Base-by-base conservation (phyloP, 2,113 vertebrate species). In the Lanius collurio region DNA sequence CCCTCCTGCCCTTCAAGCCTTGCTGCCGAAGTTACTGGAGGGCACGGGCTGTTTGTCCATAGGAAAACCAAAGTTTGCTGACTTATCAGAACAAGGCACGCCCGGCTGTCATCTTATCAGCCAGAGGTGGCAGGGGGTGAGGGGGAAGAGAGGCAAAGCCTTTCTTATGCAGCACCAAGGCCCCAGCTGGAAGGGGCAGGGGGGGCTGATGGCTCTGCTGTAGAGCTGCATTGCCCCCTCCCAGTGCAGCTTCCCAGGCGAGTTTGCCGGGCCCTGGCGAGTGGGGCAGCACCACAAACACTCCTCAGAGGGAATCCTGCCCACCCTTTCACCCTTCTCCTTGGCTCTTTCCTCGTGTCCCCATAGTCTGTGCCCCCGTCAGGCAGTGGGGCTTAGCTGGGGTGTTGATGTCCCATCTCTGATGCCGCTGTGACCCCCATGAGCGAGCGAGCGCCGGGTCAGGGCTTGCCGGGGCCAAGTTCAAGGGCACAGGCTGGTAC, bases 401-500 rank as follows among this genome's bases (percentile, higher is more conserved):
- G 94, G 96, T 90, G 96, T 96, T 98, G 98, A 97, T 98, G 95
- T 96, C 95, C 97, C 62, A 17, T 97, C 97, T 97, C 96, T 77
- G 97, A 91, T 89, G 96, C 93, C 19, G 70, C 95, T 18, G 33
- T 97, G 97, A 97, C 96, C 91, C 18, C 91, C 75, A 27, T 85
- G 94, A 97, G 79, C 11, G 69, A 97, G 96, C 24, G 37, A 90
- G 95, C 37, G 39, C 94, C 31, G 41, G 98, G 98, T 96, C 95
- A 37, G 95, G 97, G 95, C 95, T 96, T 65, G 15, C 52, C 14
- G 78, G 96, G 97, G 96, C 97, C 98, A 98, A 98, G 98, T 98
- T 98, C 98, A 98, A 98, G 98, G 98, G 97, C 98, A 97, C 97
- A 30, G 95, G 89, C 97, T 97, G 97, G 97, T 97, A 97, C 97